phyloP scores from a whole-genome alignment of 1,140 invertebrate species.

The Campoletis sonorensis region DNA sequence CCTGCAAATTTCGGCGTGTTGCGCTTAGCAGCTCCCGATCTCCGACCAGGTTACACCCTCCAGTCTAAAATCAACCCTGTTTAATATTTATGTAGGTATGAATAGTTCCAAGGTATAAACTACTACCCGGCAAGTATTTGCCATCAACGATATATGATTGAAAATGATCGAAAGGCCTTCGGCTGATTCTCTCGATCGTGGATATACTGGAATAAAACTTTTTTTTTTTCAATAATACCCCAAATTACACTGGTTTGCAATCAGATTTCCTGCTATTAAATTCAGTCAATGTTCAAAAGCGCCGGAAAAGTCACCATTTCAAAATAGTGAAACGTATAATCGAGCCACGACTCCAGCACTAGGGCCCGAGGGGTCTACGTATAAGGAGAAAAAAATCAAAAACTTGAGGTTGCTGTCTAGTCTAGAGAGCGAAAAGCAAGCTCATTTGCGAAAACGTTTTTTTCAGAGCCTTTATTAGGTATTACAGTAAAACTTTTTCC shows the following conservation, averaged over 20 bases:
- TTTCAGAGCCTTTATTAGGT: no score
- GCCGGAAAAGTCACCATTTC: background rate
- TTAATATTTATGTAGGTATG: background rate
- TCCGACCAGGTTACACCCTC: slow-evolving; percentile 38
- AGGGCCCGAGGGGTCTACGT: slow-evolving; percentile 48
- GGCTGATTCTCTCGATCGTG: no score
- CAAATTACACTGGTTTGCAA: background rate
- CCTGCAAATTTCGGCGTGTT: slow-evolving; percentile 60
- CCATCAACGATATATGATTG: background rate
- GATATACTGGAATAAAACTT: no score
- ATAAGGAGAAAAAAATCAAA: background rate
- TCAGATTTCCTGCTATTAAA: background rate
- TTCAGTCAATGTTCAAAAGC: background rate
- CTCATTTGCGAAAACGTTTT: no score
- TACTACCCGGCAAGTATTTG: slow-evolving; percentile 3
- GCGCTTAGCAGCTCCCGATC: slow-evolving; percentile 62
- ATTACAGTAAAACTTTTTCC: no score
- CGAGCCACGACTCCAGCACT: background rate
- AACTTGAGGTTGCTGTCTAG: no score
- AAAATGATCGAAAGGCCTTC: background rate
- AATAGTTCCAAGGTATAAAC: no score
- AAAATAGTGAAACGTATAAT: no score
- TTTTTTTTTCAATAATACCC: no score
- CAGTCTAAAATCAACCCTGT: slow-evolving; percentile 22
- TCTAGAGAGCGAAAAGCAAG: no score